Evolutionary conservation across 2,797 vertebrate species (phyloP).

Genomic region (Epinephelus malabaricus): DNA sequence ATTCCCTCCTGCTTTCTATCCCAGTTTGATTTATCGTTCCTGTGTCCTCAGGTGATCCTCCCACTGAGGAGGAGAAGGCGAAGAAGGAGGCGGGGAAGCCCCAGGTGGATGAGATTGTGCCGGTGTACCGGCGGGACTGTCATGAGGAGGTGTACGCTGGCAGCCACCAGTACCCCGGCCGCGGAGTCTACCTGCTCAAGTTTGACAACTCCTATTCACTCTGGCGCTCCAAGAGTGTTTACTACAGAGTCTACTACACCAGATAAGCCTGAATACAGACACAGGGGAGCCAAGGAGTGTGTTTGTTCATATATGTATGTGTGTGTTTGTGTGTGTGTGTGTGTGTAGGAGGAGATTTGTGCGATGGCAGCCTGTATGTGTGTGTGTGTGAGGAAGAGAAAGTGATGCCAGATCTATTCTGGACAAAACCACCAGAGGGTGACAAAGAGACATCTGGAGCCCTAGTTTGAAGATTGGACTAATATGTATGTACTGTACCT

Average conservation of each 20-base stretch:
- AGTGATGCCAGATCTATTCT: slow-evolving; percentile 53
- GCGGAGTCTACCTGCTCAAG: slow-evolving; percentile 98
- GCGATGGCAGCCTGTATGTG: slow-evolving; percentile 58
- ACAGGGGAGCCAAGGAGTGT: slow-evolving; percentile 72
- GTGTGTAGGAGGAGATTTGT: slow-evolving; percentile 34
- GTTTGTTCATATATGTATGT: slow-evolving; percentile 60
- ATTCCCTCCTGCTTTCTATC: not conserved
- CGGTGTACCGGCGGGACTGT: slow-evolving; percentile 99
- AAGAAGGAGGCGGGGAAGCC: slow-evolving; percentile 96
- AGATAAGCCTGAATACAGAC: slow-evolving; percentile 92
- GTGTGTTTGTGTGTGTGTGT: slow-evolving; percentile 13
- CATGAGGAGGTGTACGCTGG: slow-evolving; percentile 99
- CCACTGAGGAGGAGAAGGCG: slow-evolving; percentile 93
- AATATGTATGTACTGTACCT: slow-evolving; percentile 59
- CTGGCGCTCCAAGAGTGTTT: slow-evolving; percentile 99
- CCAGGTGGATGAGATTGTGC: slow-evolving; percentile 98
- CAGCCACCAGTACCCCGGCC: slow-evolving; percentile 99
- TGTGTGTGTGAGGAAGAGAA: slow-evolving; percentile 27
- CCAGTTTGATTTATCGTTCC: not conserved
- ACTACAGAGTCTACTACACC: slow-evolving; percentile 99
- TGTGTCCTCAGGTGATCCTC: slow-evolving; percentile 83
- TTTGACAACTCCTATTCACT: slow-evolving; percentile 99
- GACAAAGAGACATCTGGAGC: slow-evolving; percentile 71
- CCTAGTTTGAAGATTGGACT: slow-evolving; percentile 56
- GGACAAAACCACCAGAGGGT: slow-evolving; percentile 78